Percentiles rank a stretch among this genome's conserved stretches.
Conservation (phyloP, 2,113 vertebrate genomes). For the Mellivora capensis region DNA sequence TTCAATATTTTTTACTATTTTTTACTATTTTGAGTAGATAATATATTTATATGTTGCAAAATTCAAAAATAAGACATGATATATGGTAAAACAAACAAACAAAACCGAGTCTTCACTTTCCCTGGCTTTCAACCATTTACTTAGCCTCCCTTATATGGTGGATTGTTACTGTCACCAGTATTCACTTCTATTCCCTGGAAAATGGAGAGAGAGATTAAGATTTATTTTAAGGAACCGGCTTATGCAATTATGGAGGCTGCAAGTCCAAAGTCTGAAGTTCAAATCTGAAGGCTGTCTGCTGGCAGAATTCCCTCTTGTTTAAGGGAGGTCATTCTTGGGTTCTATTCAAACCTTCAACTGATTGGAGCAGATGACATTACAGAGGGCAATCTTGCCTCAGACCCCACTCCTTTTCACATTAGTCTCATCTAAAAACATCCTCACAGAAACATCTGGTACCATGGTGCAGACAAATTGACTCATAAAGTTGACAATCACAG, state of each 20-base stretch:
- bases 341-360: background rate
- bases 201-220: background rate
- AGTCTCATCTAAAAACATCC: background rate
- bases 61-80: conserved; percentile 23
- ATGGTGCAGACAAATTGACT: background rate
- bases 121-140: background rate
- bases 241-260: background rate
- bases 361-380: background rate
- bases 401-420: background rate
- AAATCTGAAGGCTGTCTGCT: background rate
- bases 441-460: background rate
- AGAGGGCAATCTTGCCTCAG: background rate
- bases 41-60: background rate
- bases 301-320: background rate
- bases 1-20: conserved; percentile 10
- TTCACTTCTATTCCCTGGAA: background rate
- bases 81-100: background rate
- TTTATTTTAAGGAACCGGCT: background rate
- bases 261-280: background rate
- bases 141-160: background rate
- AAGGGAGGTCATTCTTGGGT: background rate
- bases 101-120: background rate
- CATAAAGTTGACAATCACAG: background rate
- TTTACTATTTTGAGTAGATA: background rate
- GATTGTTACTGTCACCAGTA: background rate